These are phyloP conservation scores for Pseudopleuronectes americanus DNA, from an alignment of 2,797 vertebrate genomes.

Conservation along the genomic window DNA sequence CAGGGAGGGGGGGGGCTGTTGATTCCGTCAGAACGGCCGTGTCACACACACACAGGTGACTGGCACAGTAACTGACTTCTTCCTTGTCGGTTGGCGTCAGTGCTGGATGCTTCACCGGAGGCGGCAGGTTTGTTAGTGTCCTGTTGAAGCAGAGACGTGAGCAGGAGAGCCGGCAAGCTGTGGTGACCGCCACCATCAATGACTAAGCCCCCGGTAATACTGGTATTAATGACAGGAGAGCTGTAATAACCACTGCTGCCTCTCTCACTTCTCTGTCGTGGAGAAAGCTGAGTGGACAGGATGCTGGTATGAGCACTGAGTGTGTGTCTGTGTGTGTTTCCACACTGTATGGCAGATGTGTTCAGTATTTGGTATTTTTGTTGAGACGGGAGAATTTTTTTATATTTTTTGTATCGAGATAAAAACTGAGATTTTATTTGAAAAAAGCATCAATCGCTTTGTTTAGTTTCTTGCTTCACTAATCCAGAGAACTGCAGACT, in stretches of 20 bases:
- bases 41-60: slow-evolving; percentile 45
- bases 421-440: neutral
- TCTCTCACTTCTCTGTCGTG: slow-evolving; percentile 27
- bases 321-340: slow-evolving; percentile 37
- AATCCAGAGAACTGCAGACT: too few relatives aligned
- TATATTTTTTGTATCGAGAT: slow-evolving; percentile 1
- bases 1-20: slow-evolving; percentile 30
- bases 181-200: slow-evolving; percentile 64
- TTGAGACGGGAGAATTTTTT: slow-evolving; percentile 1
- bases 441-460: neutral
- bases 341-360: neutral
- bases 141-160: slow-evolving; percentile 56
- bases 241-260: slow-evolving; percentile 60
- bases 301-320: slow-evolving; percentile 25
- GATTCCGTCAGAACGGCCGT: slow-evolving; percentile 27
- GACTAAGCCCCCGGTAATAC: slow-evolving; percentile 59
- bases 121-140: slow-evolving; percentile 68
- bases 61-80: slow-evolving; percentile 55
- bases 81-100: slow-evolving; percentile 47
- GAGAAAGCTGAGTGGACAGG: slow-evolving; percentile 46
- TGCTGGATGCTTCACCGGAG: slow-evolving; percentile 59
- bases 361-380: neutral
- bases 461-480: too few relatives aligned
- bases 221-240: slow-evolving; percentile 76
- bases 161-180: slow-evolving; percentile 65